phyloP scores from a whole-genome alignment of 1,140 invertebrate species.

The Drosophila nebulosa region DNA sequence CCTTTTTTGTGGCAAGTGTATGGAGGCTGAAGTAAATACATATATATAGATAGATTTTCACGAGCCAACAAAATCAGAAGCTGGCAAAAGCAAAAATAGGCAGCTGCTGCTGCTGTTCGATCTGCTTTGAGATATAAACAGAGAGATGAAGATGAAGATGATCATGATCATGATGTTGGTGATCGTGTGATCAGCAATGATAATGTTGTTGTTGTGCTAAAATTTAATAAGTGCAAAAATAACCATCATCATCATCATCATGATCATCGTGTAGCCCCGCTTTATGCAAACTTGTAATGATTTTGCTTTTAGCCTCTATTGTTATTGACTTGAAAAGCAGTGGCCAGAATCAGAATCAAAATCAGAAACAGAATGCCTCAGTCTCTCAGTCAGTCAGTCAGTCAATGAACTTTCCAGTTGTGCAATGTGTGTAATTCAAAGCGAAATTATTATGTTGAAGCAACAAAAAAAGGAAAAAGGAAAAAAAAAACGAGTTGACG shows the following conservation, averaged over 20 bases:
- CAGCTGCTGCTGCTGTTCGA: conserved; percentile 37
- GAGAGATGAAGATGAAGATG: conserved; percentile 14
- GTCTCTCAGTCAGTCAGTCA: neutral
- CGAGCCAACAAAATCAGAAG: conserved; percentile 45
- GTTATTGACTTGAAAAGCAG: conserved; percentile 20
- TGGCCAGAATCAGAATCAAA: neutral
- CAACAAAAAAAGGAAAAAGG: conserved; percentile 35
- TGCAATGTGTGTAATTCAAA: conserved; percentile 69
- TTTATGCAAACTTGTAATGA: conserved; percentile 70
- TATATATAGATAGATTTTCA: conserved; percentile 10
- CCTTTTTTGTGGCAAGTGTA: neutral
- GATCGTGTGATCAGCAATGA: conserved; percentile 19
- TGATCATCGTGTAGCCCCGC: too few relatives aligned
- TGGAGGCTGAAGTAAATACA: neutral
- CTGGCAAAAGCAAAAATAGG: conserved; percentile 19
- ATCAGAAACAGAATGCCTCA: conserved; percentile 15
- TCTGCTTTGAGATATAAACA: conserved; percentile 18
- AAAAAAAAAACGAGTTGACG: conserved; percentile 32
- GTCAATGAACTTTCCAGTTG: conserved; percentile 63
- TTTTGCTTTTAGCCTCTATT: conserved; percentile 52
- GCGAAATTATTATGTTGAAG: conserved; percentile 73
- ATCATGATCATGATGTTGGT: conserved; percentile 46
- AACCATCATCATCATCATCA: conserved; percentile 42
- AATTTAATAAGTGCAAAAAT: conserved; percentile 78
- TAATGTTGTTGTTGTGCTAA: conserved; percentile 54